A percentile compares a stretch with the other conserved stretches of the same genome.
phyloP scores from a whole-genome alignment of 1,140 invertebrate genomes.

The Uloborus diversus region DNA sequence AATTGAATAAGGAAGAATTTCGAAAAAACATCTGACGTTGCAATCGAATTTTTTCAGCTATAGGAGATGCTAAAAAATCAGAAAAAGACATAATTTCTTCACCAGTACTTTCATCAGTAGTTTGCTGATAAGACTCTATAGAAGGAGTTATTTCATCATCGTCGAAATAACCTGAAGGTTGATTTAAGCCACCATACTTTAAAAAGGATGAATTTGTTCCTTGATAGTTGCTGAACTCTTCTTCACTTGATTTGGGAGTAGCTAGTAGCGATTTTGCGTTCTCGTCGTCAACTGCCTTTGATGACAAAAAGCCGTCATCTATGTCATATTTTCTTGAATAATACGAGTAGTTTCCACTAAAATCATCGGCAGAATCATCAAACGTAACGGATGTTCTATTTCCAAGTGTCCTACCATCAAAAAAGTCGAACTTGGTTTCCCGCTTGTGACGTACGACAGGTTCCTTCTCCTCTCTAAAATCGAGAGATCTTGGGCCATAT shows the following conservation, averaged over 20 bases:
- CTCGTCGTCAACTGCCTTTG: too few species aligned
- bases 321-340: not conserved
- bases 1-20: not conserved
- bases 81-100: constrained; percentile 36
- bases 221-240: not conserved
- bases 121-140: not conserved
- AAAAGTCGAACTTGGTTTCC: not conserved
- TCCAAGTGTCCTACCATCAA: not conserved
- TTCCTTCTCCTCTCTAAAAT: not conserved
- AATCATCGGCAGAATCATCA: not conserved
- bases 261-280: too few species aligned
- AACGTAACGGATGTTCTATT: not conserved
- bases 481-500: constrained; percentile 32
- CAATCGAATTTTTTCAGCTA: constrained; percentile 22
- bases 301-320: too few species aligned
- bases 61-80: constrained; percentile 28
- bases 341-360: not conserved
- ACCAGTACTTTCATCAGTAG: not conserved
- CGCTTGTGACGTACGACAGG: not conserved
- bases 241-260: not conserved
- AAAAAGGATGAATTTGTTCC: not conserved
- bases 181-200: not conserved
- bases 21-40: constrained; percentile 16
- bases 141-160: not conserved
- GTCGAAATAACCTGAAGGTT: not conserved